These are phyloP conservation scores for Rhorus exstirpatorius DNA, from an alignment of 2,888 invertebrate species.

Conservation along the genomic window DNA sequence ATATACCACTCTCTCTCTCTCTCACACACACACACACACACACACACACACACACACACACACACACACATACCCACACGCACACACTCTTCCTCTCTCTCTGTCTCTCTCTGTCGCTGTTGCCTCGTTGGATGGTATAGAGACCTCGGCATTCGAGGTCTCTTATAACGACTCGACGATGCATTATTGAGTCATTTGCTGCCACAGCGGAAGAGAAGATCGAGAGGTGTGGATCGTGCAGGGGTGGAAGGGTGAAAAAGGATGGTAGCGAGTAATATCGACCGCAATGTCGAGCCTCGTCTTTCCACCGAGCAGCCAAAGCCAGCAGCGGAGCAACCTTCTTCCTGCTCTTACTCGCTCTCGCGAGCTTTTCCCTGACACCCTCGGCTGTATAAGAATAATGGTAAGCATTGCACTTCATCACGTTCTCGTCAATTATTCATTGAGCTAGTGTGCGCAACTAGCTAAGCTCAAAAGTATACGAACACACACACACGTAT, in stretches of 20 bases:
- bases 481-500: constrained; percentile 27
- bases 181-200: constrained; percentile 71
- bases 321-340: constrained; percentile 8
- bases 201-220: constrained; percentile 60
- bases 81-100: not conserved
- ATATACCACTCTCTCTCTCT: not conserved
- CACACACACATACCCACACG: too few relatives aligned
- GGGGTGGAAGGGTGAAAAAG: not conserved
- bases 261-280: constrained; percentile 40
- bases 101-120: constrained; percentile 36
- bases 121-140: constrained; percentile 32
- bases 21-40: too few relatives aligned
- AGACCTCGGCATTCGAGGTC: constrained; percentile 54
- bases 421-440: constrained; percentile 69
- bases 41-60: too few relatives aligned
- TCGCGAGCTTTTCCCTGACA: constrained; percentile 34
- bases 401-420: constrained; percentile 67
- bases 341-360: constrained; percentile 5
- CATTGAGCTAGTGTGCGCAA: constrained; percentile 52
- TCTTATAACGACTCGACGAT: constrained; percentile 65
- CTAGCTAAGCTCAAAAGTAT: constrained; percentile 11
- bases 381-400: constrained; percentile 62
- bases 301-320: constrained; percentile 13
- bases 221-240: constrained; percentile 8
- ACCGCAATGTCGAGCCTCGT: constrained; percentile 28